phyloP scores from a whole-genome alignment of 2,888 invertebrate species.

The Drosophila limbata region DNA sequence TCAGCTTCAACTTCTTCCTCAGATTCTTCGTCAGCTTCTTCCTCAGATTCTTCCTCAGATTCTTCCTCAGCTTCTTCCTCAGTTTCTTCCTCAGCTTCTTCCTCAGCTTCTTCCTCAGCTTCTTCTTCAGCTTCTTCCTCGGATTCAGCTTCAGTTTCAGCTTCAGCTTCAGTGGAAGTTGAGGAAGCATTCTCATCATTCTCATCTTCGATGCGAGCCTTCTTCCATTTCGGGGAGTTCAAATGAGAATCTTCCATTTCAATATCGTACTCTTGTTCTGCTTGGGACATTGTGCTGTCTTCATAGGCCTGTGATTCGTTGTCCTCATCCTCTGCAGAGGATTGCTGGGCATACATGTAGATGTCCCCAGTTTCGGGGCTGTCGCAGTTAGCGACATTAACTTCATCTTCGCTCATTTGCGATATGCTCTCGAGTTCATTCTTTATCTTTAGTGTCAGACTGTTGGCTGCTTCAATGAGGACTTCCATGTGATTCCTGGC shows the following conservation, averaged over 20 bases:
- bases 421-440: not conserved
- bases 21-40: not conserved
- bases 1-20: not conserved
- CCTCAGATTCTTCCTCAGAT: not conserved
- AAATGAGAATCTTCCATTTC: not conserved
- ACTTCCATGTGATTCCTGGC: conserved; percentile 21
- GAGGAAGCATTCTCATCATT: not conserved
- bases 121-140: not conserved
- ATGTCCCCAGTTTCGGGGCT: not conserved
- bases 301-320: not conserved
- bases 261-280: not conserved
- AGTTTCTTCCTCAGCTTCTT: not conserved
- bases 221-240: not conserved
- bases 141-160: not conserved
- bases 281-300: not conserved
- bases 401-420: not conserved
- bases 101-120: not conserved
- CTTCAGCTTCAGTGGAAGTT: not conserved
- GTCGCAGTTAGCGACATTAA: not conserved
- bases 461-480: not conserved
- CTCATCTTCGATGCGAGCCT: not conserved
- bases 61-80: not conserved
- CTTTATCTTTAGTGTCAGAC: conserved; percentile 27
- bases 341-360: not conserved
- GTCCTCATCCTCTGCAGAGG: not conserved